Base-by-base conservation (phyloP, 2,888 invertebrate genomes). In the Dicyrtoma fusca region DNA sequence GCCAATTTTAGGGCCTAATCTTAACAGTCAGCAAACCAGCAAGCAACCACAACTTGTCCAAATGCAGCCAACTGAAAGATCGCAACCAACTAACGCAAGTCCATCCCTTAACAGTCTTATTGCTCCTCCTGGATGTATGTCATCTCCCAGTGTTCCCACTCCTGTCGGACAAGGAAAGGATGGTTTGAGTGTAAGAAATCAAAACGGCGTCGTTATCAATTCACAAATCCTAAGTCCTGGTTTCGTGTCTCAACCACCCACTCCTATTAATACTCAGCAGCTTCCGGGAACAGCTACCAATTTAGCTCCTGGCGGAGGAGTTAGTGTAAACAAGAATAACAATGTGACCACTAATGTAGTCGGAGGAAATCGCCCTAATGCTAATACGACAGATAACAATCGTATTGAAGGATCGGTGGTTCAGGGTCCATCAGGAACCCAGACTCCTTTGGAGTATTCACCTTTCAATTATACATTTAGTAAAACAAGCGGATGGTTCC, bases 391-490 rank as follows among this genome's bases (percentile, higher is more conserved):
- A 1, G 51, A 44, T 17, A 57, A 13, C 21, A 65, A 44, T 65
- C 42, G 62, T 14, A 26, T 47, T 4, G 62, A 57, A 6, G 21
- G 19, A 8, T 42, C 59, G 1, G 45, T n/a, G 17, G 34, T 34
- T 34, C 34, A 34, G 34, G 34, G 34, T 8, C 57, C 57, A 0
- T 42, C 68, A 1, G 53, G 44, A 26, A 53, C 23, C 19, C 66
- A 73, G 34, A 86, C 88, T 25, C 87, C 89, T 0, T 88, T 89
- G 76, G 93, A 94, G 82, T 96, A 95, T 85, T 92, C 94, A 0
- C 88, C 96, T 77, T 95, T 96, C 84, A 92, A 92, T 83, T 92
- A 93, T 82, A 85, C 86, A 1, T 89, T 89, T 81, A 87, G 88
- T 55, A 88, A 88, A 26, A 78, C 78, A 1, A 68, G 77, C 1